phyloP scores from a whole-genome alignment of 1,140 invertebrate species.

The Halyomorpha halys region DNA sequence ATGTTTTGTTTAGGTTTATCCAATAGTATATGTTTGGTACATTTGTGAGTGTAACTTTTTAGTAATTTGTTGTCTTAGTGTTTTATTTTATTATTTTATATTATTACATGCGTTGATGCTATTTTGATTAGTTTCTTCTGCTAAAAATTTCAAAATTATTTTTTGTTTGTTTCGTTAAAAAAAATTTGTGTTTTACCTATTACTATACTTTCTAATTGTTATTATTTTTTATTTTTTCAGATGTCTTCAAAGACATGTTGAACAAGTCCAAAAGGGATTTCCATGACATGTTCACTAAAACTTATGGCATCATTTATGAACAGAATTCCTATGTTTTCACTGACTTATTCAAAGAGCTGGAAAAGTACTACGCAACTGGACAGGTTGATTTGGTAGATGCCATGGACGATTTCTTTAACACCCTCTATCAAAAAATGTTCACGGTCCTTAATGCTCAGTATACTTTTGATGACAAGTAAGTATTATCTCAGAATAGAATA shows the following conservation, averaged over 20 bases:
- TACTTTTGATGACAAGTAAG: slow-evolving; percentile 71
- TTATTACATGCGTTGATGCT: too few species aligned
- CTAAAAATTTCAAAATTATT: too few species aligned
- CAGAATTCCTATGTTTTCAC: slow-evolving; percentile 87
- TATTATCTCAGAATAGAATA: slow-evolving; percentile 28
- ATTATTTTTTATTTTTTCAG: slow-evolving; percentile 44
- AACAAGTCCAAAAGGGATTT: slow-evolving; percentile 72
- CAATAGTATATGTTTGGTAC: too few species aligned
- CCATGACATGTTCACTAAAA: slow-evolving; percentile 87
- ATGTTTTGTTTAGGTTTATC: too few species aligned
- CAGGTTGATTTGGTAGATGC: slow-evolving; percentile 69
- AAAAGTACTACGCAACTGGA: slow-evolving; percentile 78
- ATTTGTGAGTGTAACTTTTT: too few species aligned
- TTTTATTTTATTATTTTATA: too few species aligned
- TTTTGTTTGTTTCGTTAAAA: too few species aligned
- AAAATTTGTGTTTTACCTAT: too few species aligned
- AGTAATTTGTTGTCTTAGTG: too few species aligned
- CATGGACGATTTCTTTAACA: slow-evolving; percentile 87
- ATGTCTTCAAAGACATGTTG: slow-evolving; percentile 76
- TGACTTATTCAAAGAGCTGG: slow-evolving; percentile 80
- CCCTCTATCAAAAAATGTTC: slow-evolving; percentile 93
- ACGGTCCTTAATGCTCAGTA: slow-evolving; percentile 86
- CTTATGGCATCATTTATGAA: slow-evolving; percentile 91
- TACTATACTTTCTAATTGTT: not conserved
- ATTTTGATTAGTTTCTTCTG: too few species aligned